Conservation (phyloP, 2,888 invertebrate species). For the Microdon myrmicae region DNA sequence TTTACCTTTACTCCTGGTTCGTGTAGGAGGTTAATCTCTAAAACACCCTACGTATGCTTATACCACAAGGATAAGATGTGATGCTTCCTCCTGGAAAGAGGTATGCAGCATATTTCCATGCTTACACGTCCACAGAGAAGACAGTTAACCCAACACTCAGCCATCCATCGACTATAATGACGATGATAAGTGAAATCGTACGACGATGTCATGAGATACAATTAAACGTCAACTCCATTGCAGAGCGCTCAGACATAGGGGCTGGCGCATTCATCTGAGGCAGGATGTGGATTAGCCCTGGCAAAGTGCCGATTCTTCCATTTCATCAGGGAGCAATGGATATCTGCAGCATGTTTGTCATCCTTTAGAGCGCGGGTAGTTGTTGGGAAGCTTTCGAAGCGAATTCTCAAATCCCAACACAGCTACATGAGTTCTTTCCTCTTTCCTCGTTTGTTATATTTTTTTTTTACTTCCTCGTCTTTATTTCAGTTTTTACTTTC, state of each 20-base stretch:
- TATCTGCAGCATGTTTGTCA: constrained; percentile 10
- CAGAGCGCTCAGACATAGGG: constrained; percentile 19
- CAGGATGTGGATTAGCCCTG: constrained; percentile 37
- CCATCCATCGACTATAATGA: constrained; percentile 28
- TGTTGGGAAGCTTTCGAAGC: too few species aligned
- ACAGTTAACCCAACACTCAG: constrained; percentile 32
- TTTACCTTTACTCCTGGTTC: neutral
- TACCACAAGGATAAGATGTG: too few species aligned
- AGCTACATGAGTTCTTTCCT: too few species aligned
- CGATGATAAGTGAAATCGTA: constrained; percentile 41
- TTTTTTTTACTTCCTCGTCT: neutral
- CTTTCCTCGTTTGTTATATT: neutral
- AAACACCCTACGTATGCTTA: constrained; percentile 36
- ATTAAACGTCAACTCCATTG: constrained; percentile 40
- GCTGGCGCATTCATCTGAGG: neutral
- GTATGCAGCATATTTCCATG: constrained; percentile 8
- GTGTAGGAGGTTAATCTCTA: constrained; percentile 41
- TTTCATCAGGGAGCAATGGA: neutral
- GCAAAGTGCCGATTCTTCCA: constrained; percentile 10
- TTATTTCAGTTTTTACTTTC: too few species aligned
- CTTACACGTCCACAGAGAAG: constrained; percentile 18
- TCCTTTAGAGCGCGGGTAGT: constrained; percentile 13
- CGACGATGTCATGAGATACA: constrained; percentile 42
- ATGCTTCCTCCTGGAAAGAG: too few species aligned
- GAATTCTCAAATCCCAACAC: too few species aligned